Evolutionary conservation across 2,888 invertebrate genomes (phyloP).

Genomic region (Apoderus coryli): DNA sequence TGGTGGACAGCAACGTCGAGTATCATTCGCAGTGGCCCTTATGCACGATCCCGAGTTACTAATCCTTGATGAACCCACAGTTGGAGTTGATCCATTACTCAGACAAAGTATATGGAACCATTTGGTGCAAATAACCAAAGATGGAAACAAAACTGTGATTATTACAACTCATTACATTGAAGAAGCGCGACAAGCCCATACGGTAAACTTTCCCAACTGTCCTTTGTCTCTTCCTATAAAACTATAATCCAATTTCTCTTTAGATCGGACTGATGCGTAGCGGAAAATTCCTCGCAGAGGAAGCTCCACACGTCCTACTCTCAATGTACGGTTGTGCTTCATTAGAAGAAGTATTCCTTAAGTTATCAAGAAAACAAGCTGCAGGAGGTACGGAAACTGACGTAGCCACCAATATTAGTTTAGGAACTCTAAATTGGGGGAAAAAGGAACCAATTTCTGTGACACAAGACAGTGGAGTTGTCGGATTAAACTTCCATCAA

Average conservation of each 20-base stretch:
- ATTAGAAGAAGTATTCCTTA: constrained; percentile 85
- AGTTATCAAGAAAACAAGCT: constrained; percentile 69
- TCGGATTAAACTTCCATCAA: constrained; percentile 80
- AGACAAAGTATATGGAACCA: constrained; percentile 79
- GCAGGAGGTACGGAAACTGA: constrained; percentile 37
- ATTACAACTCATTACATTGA: constrained; percentile 83
- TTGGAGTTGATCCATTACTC: constrained; percentile 82
- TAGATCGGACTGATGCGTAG: constrained; percentile 92
- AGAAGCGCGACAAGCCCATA: constrained; percentile 69
- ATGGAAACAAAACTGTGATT: constrained; percentile 63
- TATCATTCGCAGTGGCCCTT: constrained; percentile 77
- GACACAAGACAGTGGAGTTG: constrained; percentile 73
- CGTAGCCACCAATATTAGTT: constrained; percentile 61
- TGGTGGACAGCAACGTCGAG: constrained; percentile 80
- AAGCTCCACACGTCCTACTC: constrained; percentile 71
- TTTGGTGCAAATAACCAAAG: constrained; percentile 61
- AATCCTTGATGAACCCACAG: constrained; percentile 87
- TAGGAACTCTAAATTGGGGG: constrained; percentile 69
- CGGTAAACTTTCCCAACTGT: no score
- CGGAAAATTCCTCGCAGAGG: constrained; percentile 80
- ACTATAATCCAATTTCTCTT: constrained; percentile 14
- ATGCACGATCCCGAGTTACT: constrained; percentile 79
- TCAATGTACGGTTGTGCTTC: constrained; percentile 71
- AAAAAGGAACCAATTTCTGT: constrained; percentile 71
- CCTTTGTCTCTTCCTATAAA: no score